phyloP scores from a whole-genome alignment of 2,888 invertebrate genomes.

The Drosophila mimetica region DNA sequence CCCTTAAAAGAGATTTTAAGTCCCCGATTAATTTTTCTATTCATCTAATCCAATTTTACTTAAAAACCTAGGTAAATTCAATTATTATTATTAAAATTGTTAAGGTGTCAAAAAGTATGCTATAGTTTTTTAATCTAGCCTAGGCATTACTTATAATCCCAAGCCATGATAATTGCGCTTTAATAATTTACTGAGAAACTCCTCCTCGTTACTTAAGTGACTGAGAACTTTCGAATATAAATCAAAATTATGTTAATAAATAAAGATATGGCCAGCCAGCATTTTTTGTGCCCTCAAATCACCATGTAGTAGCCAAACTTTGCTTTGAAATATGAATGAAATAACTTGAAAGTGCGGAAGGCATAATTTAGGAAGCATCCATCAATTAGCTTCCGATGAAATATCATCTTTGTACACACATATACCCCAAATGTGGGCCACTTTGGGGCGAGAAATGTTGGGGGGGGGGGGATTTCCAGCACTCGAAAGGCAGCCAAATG shows the following conservation, averaged over 20 bases:
- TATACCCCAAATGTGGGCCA: background rate
- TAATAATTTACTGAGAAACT: too few relatives aligned
- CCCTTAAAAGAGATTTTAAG: too few relatives aligned
- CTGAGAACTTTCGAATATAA: background rate
- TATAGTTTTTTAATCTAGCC: too few relatives aligned
- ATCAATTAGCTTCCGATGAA: conserved; percentile 38
- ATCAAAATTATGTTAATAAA: background rate
- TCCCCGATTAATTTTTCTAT: too few relatives aligned
- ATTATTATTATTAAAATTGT: too few relatives aligned
- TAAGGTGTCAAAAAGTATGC: too few relatives aligned
- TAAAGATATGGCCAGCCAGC: background rate
- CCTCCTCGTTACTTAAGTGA: too few relatives aligned
- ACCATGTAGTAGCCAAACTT: background rate
- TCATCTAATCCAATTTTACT: too few relatives aligned
- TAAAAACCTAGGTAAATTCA: too few relatives aligned
- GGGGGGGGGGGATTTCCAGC: background rate
- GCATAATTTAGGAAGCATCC: conserved; percentile 29
- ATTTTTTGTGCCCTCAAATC: background rate
- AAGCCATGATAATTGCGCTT: too few relatives aligned
- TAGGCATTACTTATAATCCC: too few relatives aligned
- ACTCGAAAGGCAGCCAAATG: conserved; percentile 34
- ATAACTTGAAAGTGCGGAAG: conserved; percentile 10
- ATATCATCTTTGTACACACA: conserved; percentile 9
- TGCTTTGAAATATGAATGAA: conserved; percentile 7
- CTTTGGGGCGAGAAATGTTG: background rate